phyloP scores from a whole-genome alignment of 64 coral and sea anemone species.

The Stichodactyla helianthus region DNA sequence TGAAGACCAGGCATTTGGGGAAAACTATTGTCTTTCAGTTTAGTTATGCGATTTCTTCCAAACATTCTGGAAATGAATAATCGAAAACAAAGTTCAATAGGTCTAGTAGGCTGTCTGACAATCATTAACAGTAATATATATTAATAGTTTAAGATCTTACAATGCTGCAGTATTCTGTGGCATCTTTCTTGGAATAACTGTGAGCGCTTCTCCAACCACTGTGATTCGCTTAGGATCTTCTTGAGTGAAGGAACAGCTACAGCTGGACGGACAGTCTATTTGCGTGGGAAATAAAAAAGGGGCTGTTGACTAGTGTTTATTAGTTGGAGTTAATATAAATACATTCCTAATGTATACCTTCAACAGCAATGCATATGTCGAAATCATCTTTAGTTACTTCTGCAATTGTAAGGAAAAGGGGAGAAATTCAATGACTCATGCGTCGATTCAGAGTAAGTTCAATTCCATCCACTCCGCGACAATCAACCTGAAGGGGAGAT shows the following conservation, averaged over 20 bases:
- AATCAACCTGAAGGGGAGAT: too few relatives aligned
- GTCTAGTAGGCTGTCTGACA: background rate
- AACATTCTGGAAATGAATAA: background rate
- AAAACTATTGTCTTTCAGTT: background rate
- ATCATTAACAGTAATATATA: too few relatives aligned
- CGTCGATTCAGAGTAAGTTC: too few relatives aligned
- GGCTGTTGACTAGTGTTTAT: background rate
- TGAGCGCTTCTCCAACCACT: slow-evolving; percentile 1
- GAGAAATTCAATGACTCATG: background rate
- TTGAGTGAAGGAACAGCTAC: background rate
- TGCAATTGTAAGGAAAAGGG: background rate
- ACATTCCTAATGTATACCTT: background rate
- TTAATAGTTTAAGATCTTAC: background rate
- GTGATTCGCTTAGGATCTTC: background rate
- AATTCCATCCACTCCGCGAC: too few relatives aligned
- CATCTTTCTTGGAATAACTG: slow-evolving; percentile 8
- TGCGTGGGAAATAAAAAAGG: background rate
- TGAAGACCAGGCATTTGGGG: background rate
- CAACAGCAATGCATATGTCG: background rate
- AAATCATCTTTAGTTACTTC: background rate
- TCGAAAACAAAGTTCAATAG: background rate
- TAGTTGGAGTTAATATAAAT: too few relatives aligned
- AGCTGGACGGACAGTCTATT: slow-evolving; percentile 21
- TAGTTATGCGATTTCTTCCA: background rate
- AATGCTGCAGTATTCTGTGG: slow-evolving; percentile 11